Conservation (phyloP, 1,140 invertebrate species). For the Anastatus disparis region DNA sequence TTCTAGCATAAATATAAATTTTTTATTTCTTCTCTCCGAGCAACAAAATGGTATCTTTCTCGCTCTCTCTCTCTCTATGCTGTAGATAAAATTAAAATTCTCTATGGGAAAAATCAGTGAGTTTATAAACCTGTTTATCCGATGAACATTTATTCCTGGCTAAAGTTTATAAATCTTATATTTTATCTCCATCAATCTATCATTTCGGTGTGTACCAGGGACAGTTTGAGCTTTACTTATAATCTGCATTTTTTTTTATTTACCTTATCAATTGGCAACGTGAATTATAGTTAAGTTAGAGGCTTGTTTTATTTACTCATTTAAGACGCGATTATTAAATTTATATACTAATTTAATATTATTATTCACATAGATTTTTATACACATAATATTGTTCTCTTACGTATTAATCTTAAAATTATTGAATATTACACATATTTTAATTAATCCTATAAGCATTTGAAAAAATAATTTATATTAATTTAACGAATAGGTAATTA, state of each 20-base stretch:
- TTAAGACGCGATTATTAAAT: neutral
- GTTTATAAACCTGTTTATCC: neutral
- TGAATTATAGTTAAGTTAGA: neutral
- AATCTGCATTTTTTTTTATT: slow-evolving; percentile 9
- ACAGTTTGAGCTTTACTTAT: neutral
- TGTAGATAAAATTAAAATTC: neutral
- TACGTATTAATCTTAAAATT: too few species aligned
- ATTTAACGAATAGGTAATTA: too few species aligned
- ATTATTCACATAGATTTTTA: too few species aligned
- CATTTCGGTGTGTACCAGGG: neutral
- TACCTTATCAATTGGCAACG: neutral
- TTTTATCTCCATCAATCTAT: neutral
- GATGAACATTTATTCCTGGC: neutral
- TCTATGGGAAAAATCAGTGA: neutral
- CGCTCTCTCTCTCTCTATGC: too few species aligned
- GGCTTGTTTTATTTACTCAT: neutral
- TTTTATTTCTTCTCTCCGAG: neutral
- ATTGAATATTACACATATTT: too few species aligned
- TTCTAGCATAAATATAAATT: neutral
- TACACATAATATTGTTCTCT: too few species aligned
- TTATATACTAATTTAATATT: too few species aligned
- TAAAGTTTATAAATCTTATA: neutral
- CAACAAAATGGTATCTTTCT: too few species aligned
- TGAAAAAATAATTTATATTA: too few species aligned
- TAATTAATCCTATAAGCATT: too few species aligned